phyloP scores from a whole-genome alignment of 2,797 vertebrate genomes.

The Ataeniobius toweri region DNA sequence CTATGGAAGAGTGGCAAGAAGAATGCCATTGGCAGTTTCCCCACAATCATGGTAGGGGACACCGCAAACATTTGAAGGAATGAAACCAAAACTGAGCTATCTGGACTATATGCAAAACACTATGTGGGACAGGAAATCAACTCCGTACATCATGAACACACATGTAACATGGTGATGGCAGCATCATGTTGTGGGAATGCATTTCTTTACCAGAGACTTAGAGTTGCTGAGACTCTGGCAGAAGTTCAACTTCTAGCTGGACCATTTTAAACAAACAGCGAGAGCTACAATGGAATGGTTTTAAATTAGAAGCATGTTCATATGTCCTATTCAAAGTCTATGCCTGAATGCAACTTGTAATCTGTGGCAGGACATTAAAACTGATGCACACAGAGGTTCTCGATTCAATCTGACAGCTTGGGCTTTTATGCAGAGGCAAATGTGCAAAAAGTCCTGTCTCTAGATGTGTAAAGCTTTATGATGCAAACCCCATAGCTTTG shows the following conservation, averaged over 20 bases:
- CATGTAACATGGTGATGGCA: neutral
- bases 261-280: neutral
- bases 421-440: neutral
- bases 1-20: too few species aligned
- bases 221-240: too few species aligned
- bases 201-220: too few species aligned
- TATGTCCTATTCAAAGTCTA: neutral
- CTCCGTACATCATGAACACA: neutral
- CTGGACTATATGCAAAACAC: neutral
- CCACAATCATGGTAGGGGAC: neutral
- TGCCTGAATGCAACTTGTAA: neutral
- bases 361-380: neutral
- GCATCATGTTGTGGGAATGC: neutral
- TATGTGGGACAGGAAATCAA: neutral
- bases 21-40: too few species aligned
- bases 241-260: too few species aligned
- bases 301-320: too few species aligned
- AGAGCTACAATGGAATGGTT: neutral
- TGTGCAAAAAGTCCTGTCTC: neutral
- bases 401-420: neutral
- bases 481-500: neutral
- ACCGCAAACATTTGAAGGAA: neutral
- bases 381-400: neutral
- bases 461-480: neutral
- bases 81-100: neutral